These are phyloP conservation scores for Spongilla lacustris DNA, from an alignment of 37 sponge, comb jelly and placozoan species.

Conservation along the genomic window DNA sequence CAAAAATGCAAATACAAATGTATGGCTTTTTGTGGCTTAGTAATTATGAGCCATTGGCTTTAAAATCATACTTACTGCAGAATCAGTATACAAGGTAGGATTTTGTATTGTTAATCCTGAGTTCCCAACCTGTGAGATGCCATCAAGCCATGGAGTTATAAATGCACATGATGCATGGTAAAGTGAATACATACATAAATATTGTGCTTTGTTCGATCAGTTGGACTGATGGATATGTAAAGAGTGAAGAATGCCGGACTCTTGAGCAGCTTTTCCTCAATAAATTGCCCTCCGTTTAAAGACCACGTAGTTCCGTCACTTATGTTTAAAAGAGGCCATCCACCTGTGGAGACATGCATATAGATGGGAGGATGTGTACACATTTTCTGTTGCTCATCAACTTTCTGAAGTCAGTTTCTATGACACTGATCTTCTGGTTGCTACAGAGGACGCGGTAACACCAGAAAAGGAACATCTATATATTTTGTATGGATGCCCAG, in stretches of 20 bases:
- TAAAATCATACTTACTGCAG: neutral
- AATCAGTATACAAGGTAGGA: neutral
- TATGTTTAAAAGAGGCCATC: neutral
- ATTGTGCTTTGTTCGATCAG: neutral
- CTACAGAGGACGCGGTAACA: too few species aligned
- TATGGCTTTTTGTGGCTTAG: too few species aligned
- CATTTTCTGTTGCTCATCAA: too few species aligned
- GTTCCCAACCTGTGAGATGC: neutral
- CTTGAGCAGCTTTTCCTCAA: neutral
- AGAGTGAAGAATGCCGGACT: neutral
- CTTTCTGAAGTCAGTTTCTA: too few species aligned
- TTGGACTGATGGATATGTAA: neutral
- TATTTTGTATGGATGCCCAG: too few species aligned
- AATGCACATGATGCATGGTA: neutral
- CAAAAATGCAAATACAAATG: too few species aligned
- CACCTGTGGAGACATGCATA: neutral
- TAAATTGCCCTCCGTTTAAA: neutral
- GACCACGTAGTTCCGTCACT: neutral
- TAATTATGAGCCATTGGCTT: neutral
- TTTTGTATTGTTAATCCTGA: neutral
- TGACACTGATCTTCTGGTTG: too few species aligned
- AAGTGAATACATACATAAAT: neutral
- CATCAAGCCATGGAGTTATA: neutral
- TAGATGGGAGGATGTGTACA: too few species aligned
- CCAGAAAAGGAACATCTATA: too few species aligned